Percentiles rank a stretch among this genome's conserved stretches.
Evolutionary conservation across 2,113 vertebrate genomes (phyloP).

Genomic region (Phrynosoma blainvillii): DNA sequence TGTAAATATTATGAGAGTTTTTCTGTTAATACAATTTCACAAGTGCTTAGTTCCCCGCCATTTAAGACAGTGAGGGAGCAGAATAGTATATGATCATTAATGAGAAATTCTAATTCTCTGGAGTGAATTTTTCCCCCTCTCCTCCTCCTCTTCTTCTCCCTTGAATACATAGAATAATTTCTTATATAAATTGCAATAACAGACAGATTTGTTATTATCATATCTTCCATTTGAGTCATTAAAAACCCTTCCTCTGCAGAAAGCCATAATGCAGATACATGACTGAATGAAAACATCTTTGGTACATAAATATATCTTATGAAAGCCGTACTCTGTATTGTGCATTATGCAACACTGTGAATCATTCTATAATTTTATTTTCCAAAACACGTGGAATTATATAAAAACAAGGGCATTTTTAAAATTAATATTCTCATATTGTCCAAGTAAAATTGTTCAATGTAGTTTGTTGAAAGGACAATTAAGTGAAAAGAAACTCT

Average conservation of each 20-base stretch:
- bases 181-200: conserved; percentile 7
- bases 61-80: conserved; percentile 20
- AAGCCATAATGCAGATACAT: conserved; percentile 10
- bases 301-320: conserved; percentile 13
- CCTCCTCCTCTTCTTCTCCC: not conserved
- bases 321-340: not conserved
- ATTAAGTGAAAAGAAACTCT: not conserved
- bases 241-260: conserved; percentile 17
- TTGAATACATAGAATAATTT: conserved; percentile 15
- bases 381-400: not conserved
- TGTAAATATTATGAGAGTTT: conserved; percentile 20
- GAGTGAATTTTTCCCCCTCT: not conserved
- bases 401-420: conserved; percentile 12
- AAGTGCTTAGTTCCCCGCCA: conserved; percentile 31
- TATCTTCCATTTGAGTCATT: conserved; percentile 23
- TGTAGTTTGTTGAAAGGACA: not conserved
- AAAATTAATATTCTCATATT: not conserved
- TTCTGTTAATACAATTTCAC: conserved; percentile 26
- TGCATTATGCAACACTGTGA: not conserved
- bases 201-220: not conserved
- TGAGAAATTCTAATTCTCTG: conserved; percentile 23
- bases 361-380: conserved; percentile 8
- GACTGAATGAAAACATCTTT: conserved; percentile 22
- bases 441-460: not conserved
- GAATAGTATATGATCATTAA: conserved; percentile 27